Conservation (phyloP, 1,140 invertebrate genomes). For the Drosophila subpulchrella region DNA sequence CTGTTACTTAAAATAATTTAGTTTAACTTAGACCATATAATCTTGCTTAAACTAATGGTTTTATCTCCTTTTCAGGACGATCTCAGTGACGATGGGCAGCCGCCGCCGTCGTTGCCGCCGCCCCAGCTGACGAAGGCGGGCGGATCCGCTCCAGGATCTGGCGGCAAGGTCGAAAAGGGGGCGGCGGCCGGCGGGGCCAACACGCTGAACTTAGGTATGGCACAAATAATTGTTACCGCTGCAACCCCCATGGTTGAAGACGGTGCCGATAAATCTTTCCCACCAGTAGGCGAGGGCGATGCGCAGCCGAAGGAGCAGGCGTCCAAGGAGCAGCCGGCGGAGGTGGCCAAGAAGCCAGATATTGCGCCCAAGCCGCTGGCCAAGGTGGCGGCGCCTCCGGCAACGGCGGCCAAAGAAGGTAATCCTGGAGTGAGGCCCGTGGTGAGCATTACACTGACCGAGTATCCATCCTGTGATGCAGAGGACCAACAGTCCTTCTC, state of each 20-base stretch:
- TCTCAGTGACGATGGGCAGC: constrained; percentile 79
- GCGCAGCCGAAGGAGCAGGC: constrained; percentile 28
- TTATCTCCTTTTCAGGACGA: constrained; percentile 62
- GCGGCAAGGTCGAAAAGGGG: constrained; percentile 57
- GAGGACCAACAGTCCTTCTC: constrained; percentile 70
- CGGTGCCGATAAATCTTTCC: constrained; percentile 84
- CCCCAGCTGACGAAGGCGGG: constrained; percentile 59
- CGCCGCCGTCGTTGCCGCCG: constrained; percentile 75
- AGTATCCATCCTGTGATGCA: constrained; percentile 63
- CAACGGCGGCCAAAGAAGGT: constrained; percentile 60
- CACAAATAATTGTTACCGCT: constrained; percentile 94
- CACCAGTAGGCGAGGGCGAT: constrained; percentile 82
- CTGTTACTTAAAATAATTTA: too few relatives aligned
- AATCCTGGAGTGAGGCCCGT: constrained; percentile 46
- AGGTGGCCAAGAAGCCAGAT: constrained; percentile 66
- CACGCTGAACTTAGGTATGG: constrained; percentile 88
- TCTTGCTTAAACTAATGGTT: not conserved
- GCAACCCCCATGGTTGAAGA: constrained; percentile 95
- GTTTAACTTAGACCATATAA: too few relatives aligned
- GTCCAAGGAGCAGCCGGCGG: constrained; percentile 39
- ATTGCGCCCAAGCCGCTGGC: constrained; percentile 79
- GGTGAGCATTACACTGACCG: constrained; percentile 65
- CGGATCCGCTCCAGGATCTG: constrained; percentile 16
- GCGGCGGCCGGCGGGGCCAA: constrained; percentile 75
- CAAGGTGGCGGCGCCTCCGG: constrained; percentile 83